Conservation (phyloP, 2,113 vertebrate species). For the Sterna hirundo region DNA sequence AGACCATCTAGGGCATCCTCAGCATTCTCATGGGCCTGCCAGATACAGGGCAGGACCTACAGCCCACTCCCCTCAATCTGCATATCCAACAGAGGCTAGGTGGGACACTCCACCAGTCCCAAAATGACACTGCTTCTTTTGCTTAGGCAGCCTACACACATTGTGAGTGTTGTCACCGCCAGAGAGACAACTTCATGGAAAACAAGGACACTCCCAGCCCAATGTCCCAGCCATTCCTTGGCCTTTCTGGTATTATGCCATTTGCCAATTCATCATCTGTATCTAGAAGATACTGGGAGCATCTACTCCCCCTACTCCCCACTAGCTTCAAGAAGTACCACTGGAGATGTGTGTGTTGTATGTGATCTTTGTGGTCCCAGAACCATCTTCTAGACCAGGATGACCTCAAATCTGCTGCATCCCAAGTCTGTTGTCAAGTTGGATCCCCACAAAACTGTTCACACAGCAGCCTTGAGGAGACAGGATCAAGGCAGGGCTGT, state of each 20-base stretch:
- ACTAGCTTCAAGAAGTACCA: not conserved
- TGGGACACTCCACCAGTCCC: not conserved
- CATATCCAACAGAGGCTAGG: not conserved
- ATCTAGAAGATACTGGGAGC: not conserved
- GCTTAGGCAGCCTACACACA: not conserved
- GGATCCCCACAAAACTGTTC: not conserved
- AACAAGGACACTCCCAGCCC: not conserved
- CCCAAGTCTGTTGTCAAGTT: not conserved
- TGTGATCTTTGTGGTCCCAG: not conserved
- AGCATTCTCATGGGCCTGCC: not conserved
- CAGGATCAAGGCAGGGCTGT: not conserved
- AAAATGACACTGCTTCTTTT: not conserved
- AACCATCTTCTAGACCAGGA: not conserved
- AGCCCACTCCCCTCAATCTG: not conserved
- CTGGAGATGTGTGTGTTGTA: not conserved
- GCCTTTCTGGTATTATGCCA: not conserved
- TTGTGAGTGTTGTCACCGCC: not conserved
- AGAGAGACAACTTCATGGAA: not conserved
- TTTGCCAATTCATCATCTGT: not conserved
- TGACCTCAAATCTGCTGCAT: not conserved
- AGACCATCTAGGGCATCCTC: not conserved
- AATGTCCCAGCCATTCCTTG: not conserved
- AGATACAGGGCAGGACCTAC: not conserved
- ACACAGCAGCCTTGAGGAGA: not conserved
- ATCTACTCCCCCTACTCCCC: too few relatives aligned